Conservation (phyloP, 2,113 vertebrate species). For the Bagarius yarrelli region DNA sequence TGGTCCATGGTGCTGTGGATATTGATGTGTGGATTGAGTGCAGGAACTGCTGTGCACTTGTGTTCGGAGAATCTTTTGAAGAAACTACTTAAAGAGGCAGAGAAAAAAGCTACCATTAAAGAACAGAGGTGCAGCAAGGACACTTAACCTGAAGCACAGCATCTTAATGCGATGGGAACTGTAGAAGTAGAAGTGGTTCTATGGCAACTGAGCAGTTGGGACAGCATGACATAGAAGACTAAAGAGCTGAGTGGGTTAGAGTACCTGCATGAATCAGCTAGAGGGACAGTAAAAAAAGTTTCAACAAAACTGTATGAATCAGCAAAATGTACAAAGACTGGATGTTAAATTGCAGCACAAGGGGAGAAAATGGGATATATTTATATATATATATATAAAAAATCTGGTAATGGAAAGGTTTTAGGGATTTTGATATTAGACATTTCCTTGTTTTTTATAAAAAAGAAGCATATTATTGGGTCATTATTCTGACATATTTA, state of each 20-base stretch:
- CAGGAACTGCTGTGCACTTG: neutral
- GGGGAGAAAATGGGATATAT: neutral
- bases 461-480: neutral
- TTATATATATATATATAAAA: neutral
- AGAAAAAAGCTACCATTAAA: conserved; percentile 3
- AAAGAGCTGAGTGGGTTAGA: conserved; percentile 2
- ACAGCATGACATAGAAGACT: neutral
- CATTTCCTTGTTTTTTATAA: too few species aligned
- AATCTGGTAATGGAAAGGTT: neutral
- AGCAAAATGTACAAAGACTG: neutral
- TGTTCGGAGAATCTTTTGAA: too few species aligned
- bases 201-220: conserved; percentile 1
- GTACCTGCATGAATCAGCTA: conserved; percentile 11
- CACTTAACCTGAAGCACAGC: neutral
- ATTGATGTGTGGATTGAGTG: neutral
- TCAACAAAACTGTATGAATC: neutral
- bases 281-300: conserved; percentile 17
- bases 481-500: too few species aligned
- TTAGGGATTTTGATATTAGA: neutral
- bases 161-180: conserved; percentile 2
- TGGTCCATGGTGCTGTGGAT: neutral
- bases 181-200: neutral
- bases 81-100: neutral
- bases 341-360: conserved; percentile 10
- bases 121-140: neutral